Percentiles rank a stretch among this genome's conserved stretches.
Conservation (phyloP, 2,888 invertebrate species). For the Acanthopleura granulata region DNA sequence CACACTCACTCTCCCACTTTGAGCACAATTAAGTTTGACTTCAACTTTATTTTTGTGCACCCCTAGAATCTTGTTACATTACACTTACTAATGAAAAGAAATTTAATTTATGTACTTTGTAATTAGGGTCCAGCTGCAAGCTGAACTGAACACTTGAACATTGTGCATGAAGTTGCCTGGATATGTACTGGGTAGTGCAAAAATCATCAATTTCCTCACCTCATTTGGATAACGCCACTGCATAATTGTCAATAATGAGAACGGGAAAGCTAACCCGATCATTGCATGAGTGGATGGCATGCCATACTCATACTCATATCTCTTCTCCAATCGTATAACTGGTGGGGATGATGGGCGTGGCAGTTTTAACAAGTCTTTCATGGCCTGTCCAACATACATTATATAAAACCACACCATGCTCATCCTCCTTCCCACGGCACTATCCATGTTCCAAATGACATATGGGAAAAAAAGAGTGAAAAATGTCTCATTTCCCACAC, state of each 20-base stretch:
- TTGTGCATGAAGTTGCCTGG: no score
- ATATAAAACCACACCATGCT: conserved; percentile 64
- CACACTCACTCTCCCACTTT: no score
- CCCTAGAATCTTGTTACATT: no score
- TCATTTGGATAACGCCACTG: conserved; percentile 73
- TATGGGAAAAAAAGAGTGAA: conserved; percentile 93
- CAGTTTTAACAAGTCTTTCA: conserved; percentile 85
- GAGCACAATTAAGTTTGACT: no score
- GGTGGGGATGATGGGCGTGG: conserved; percentile 87
- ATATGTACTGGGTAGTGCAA: no score
- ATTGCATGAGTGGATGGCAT: conserved; percentile 97
- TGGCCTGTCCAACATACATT: conserved; percentile 76
- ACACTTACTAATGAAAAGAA: no score
- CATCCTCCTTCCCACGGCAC: conserved; percentile 85
- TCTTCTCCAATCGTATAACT: conserved; percentile 84
- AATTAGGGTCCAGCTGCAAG: no score
- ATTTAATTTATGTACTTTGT: no score
- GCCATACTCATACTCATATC: conserved; percentile 93
- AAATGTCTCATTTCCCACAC: conserved; percentile 90
- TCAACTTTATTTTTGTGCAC: no score
- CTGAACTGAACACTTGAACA: no score
- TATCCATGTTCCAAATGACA: conserved; percentile 95
- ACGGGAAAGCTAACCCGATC: conserved; percentile 90
- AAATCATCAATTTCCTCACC: neutral
- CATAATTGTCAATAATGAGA: conserved; percentile 85